Evolutionary conservation across 2,113 vertebrate species (phyloP).

Genomic region (Macaca mulatta): DNA sequence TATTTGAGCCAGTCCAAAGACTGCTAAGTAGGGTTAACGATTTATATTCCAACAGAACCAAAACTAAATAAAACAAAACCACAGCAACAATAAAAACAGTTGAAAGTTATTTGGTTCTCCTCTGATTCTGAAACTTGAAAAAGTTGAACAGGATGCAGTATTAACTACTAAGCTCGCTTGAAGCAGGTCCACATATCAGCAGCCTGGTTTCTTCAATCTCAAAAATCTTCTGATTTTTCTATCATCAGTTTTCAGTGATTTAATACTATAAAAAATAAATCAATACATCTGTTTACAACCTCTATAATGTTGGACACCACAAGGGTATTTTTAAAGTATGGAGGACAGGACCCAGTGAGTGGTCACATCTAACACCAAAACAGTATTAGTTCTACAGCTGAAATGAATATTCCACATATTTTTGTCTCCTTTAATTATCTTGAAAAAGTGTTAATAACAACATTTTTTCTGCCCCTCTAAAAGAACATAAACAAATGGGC

Average conservation of each 20-base stretch:
- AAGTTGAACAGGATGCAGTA: background rate
- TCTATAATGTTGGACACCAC: background rate
- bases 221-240: background rate
- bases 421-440: background rate
- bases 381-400: background rate
- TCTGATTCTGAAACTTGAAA: background rate
- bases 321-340: background rate
- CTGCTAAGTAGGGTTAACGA: background rate
- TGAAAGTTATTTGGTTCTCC: background rate
- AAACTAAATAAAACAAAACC: background rate
- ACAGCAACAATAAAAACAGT: background rate
- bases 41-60: background rate
- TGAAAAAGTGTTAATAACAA: too few relatives aligned
- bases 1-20: background rate
- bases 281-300: background rate
- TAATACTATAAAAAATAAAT: background rate
- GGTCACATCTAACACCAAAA: background rate
- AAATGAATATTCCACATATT: background rate
- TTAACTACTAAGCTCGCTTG: background rate
- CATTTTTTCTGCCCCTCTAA: background rate
- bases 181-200: background rate
- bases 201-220: background rate
- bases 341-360: background rate
- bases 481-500: background rate
- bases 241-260: background rate